Evolutionary conservation across 2,113 vertebrate genomes (phyloP).

Genomic region (Lepus timidus): DNA sequence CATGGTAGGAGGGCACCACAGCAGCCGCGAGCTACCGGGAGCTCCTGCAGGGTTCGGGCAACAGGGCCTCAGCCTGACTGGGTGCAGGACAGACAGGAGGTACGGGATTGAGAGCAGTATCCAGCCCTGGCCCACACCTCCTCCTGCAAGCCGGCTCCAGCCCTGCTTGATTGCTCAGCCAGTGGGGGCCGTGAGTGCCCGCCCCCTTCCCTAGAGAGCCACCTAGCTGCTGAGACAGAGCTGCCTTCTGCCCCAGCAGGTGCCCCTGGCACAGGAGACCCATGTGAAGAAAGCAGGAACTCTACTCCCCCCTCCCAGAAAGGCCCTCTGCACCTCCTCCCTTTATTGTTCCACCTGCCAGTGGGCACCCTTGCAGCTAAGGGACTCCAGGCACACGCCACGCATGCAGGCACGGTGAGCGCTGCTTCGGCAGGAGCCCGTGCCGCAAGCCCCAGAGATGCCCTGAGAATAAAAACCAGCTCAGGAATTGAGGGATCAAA

Average conservation of each 20-base stretch:
- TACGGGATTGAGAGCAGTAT: neutral
- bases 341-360: neutral
- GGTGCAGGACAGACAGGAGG: neutral
- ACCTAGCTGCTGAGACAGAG: neutral
- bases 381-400: accelerated
- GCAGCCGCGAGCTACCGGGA: no score
- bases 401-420: neutral
- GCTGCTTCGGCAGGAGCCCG: neutral
- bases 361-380: neutral
- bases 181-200: neutral
- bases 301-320: neutral
- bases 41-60: neutral
- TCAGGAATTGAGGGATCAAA: slow-evolving; percentile 40
- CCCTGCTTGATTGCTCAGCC: neutral
- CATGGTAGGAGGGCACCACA: neutral
- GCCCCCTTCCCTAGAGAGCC: neutral
- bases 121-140: neutral
- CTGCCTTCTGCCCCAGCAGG: neutral
- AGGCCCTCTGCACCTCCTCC: neutral
- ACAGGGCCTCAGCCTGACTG: neutral
- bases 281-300: neutral
- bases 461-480: neutral
- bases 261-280: neutral
- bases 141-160: neutral
- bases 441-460: neutral